A percentile compares a stretch with the other conserved stretches of the same genome.
Evolutionary conservation across 2,113 vertebrate genomes (phyloP).

Genomic region (Xiphias gladius): DNA sequence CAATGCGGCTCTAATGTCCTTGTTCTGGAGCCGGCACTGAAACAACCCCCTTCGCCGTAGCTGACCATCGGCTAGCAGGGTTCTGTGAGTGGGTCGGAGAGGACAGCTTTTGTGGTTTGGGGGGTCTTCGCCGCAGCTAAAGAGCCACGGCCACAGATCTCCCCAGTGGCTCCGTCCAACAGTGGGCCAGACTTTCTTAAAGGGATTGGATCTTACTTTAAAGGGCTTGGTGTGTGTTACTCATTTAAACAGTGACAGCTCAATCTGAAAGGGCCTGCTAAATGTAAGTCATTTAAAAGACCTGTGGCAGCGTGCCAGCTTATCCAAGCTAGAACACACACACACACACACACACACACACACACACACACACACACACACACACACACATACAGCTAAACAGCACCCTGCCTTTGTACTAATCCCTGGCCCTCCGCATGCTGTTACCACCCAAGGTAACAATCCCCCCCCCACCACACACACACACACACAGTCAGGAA

Average conservation of each 20-base stretch:
- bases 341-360: constrained; percentile 6
- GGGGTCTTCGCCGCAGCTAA: background rate
- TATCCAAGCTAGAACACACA: constrained; percentile 22
- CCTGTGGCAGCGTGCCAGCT: constrained; percentile 11
- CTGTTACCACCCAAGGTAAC: constrained; percentile 60
- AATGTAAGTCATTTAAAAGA: constrained; percentile 43
- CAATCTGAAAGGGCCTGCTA: constrained; percentile 12
- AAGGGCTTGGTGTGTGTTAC: constrained; percentile 12
- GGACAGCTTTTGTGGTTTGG: too few relatives aligned
- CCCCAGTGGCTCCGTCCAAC: background rate
- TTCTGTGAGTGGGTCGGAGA: background rate
- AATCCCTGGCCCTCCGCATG: constrained; percentile 48
- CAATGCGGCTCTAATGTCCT: background rate
- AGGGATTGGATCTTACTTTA: constrained; percentile 12
- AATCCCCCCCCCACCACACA: constrained; percentile 9
- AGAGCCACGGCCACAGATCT: background rate
- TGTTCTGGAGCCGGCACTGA: too few relatives aligned
- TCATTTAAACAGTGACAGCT: constrained; percentile 18
- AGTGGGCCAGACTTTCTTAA: background rate
- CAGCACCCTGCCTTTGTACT: constrained; percentile 48
- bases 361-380: constrained; percentile 2
- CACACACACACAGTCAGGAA: too few relatives aligned
- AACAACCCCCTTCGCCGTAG: background rate
- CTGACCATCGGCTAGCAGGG: background rate
- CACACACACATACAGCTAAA: too few relatives aligned